Conservation (phyloP, 2,888 invertebrate genomes). For the Drosophila prostipennis region DNA sequence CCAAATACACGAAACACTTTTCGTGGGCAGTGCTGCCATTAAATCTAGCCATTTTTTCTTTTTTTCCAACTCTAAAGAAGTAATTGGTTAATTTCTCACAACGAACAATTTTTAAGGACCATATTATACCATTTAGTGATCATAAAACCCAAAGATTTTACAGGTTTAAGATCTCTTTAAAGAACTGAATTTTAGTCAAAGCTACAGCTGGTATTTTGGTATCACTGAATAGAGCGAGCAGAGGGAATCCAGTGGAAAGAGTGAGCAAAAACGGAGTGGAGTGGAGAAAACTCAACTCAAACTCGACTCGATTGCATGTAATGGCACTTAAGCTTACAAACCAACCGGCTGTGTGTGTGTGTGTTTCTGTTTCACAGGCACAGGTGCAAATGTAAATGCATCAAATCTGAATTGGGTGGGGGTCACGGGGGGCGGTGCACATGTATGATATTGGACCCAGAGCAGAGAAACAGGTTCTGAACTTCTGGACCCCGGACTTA, state of each 20-base stretch:
- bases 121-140: no score
- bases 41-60: constrained; percentile 5
- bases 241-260: constrained; percentile 18
- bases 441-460: constrained; percentile 6
- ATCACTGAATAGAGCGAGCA: constrained; percentile 31
- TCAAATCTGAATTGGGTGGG: constrained; percentile 67
- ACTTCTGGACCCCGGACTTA: constrained; percentile 11
- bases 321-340: constrained; percentile 79
- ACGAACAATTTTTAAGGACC: no score
- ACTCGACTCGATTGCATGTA: constrained; percentile 73
- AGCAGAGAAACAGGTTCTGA: constrained; percentile 8
- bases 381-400: constrained; percentile 77
- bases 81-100: no score
- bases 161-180: no score
- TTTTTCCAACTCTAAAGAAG: no score
- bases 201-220: constrained; percentile 11
- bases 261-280: constrained; percentile 19
- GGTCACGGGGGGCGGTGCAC: constrained; percentile 6
- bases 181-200: not conserved
- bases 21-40: constrained; percentile 17
- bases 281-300: constrained; percentile 50
- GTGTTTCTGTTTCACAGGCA: constrained; percentile 24
- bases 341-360: constrained; percentile 39
- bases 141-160: not conserved
- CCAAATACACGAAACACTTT: constrained; percentile 9